Evolutionary conservation across 1,140 invertebrate species (phyloP).

Genomic region (Atta texana): DNA sequence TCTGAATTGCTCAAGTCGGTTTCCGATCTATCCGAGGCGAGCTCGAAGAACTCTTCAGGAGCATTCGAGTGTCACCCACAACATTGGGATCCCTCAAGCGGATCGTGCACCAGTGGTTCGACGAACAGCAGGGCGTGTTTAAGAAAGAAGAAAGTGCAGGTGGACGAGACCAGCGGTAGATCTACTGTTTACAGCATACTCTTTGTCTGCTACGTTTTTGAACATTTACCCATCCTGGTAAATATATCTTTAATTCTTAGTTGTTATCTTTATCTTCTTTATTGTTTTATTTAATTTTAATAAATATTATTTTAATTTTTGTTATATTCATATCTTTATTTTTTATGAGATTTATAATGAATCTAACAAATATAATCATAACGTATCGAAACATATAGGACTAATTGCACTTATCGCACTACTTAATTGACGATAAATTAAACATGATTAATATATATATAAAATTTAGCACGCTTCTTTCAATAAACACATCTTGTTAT

Average conservation of each 20-base stretch:
- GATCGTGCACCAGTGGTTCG: conserved; percentile 83
- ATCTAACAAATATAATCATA: neutral
- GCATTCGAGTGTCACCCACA: conserved; percentile 82
- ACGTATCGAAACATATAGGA: neutral
- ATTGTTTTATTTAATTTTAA: neutral
- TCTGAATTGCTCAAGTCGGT: conserved; percentile 82
- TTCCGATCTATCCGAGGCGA: conserved; percentile 82
- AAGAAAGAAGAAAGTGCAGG: conserved; percentile 77
- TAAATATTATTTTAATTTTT: conserved; percentile 2
- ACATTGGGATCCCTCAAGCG: conserved; percentile 83
- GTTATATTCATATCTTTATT: neutral
- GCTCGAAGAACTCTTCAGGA: conserved; percentile 83
- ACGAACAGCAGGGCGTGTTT: conserved; percentile 82
- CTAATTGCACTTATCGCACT: neutral
- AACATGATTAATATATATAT: neutral
- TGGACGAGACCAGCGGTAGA: conserved; percentile 82
- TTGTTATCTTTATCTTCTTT: neutral
- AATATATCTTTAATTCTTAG: conserved; percentile 61
- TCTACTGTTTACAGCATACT: conserved; percentile 85
- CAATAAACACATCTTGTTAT: neutral
- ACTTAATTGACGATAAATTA: neutral
- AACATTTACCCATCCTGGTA: conserved; percentile 87
- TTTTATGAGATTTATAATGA: neutral
- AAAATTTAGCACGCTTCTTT: neutral
- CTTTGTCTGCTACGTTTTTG: conserved; percentile 85